Base-by-base conservation (phyloP, 2,113 vertebrate genomes). In the Microtus pennsylvanicus region DNA sequence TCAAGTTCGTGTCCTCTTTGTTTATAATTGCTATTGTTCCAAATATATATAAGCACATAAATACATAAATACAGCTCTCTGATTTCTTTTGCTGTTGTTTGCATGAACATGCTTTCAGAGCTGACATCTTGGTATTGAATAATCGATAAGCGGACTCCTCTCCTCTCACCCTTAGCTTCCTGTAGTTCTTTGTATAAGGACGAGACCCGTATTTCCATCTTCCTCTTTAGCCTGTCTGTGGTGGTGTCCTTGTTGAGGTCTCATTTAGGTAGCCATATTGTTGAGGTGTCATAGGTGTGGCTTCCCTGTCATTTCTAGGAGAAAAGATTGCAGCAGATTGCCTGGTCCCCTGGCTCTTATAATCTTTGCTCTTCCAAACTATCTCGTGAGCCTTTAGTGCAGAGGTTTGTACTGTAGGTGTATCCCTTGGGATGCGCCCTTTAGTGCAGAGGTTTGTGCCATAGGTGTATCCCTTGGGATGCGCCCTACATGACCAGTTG, bases 131-230 rank as follows among this genome's bases (percentile, higher is more conserved):
- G 38, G 61, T 65, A 85, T 6, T 30, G n/a, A 16, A 30, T 63
- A 30, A 63, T 42, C 58, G 17, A 11, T 83, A 42, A 30, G 3
- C 3, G 58, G 24, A 42, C n/a, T 42, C n/a, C 58, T 42, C 58
- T 63, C 17, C 81, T 30, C 38, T 61, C 4, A 19, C 38, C 58
- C 58, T 65, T 30, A 28, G 58, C 14, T 63, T 26, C 81, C 78
- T 83, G 14, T 61, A 83, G 55, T 9, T 83, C 24, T 83, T 42
- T 42, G 24, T 83, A 28, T 42, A 16, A 83, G 24, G 55, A 6
- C 7, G 0, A 24, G 12, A 63, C 81, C 75, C 24, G 1, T 17
- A 8, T 42, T 28, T 45, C 4, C n/a, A 5, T 7, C n/a, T 30
- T 30, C 81, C 26, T 30, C 58, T 19, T 30, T 65, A 65, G n/a